phyloP scores from a whole-genome alignment of 2,888 invertebrate species.

The Drosophila kambysellisi region DNA sequence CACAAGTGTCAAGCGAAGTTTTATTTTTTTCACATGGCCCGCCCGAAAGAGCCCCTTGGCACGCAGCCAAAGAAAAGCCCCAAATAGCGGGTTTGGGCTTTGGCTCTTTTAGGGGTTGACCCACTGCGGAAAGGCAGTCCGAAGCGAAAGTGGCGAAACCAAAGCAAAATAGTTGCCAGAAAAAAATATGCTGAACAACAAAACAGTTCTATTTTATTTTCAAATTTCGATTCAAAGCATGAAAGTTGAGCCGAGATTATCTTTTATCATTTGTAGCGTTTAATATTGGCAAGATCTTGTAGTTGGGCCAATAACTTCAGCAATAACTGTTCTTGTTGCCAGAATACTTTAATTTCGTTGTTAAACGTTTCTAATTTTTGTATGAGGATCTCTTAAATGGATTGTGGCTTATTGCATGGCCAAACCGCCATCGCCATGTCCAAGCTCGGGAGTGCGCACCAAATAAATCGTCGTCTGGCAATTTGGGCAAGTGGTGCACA shows the following conservation, averaged over 20 bases:
- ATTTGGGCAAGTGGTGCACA: conserved; percentile 84
- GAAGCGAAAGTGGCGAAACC: conserved; percentile 22
- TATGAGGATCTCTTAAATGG: not conserved
- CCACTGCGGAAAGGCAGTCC: conserved; percentile 34
- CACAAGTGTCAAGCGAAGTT: conserved; percentile 62
- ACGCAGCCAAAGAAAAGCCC: conserved; percentile 60
- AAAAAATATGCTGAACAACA: conserved; percentile 11
- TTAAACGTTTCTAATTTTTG: conserved; percentile 27
- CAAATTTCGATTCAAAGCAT: conserved; percentile 21
- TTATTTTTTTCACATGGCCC: conserved; percentile 45
- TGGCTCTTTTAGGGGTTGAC: conserved; percentile 49
- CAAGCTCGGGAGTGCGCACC: conserved; percentile 72
- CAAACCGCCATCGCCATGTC: conserved; percentile 63
- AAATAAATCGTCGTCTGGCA: conserved; percentile 83
- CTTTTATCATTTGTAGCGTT: not conserved
- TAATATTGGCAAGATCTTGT: not conserved
- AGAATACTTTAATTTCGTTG: conserved; percentile 1
- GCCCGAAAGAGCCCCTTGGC: conserved; percentile 64
- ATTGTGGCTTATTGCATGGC: conserved; percentile 39
- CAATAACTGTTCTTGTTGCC: not conserved
- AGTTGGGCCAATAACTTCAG: not conserved
- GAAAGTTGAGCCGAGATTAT: not conserved
- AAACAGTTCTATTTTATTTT: conserved; percentile 21
- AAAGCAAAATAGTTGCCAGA: not conserved
- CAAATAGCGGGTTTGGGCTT: conserved; percentile 16